Percentiles rank a stretch among this genome's conserved stretches.
Conservation (phyloP, 2,797 vertebrate genomes). For the Odontamblyopus rebecca region DNA sequence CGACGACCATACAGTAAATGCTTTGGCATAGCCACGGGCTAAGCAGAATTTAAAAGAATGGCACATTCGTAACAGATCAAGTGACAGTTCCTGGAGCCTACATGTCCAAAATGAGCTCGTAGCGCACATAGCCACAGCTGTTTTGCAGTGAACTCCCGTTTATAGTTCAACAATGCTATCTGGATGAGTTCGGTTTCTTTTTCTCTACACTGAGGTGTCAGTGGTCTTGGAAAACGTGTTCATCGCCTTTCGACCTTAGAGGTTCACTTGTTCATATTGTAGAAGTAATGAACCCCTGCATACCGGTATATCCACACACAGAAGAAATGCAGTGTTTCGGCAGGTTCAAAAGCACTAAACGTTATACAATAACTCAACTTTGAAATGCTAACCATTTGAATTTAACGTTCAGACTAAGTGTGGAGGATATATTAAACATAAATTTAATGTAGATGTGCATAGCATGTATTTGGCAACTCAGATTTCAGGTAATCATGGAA, state of each 20-base stretch:
- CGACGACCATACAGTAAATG: neutral
- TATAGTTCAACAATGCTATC: neutral
- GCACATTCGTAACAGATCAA: neutral
- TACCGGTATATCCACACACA: neutral
- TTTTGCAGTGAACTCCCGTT: neutral
- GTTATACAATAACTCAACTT: neutral
- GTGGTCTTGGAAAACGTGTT: neutral
- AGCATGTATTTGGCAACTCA: slow-evolving; percentile 7
- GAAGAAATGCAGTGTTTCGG: neutral
- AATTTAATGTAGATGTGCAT: neutral
- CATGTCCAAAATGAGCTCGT: neutral
- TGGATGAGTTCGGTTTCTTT: neutral
- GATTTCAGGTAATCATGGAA: slow-evolving; percentile 22
- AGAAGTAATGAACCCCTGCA: neutral
- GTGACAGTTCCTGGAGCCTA: neutral
- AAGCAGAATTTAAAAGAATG: neutral
- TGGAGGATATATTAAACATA: neutral
- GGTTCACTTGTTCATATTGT: neutral
- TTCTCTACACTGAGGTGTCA: neutral
- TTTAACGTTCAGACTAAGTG: neutral
- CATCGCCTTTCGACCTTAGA: neutral
- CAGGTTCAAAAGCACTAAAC: neutral
- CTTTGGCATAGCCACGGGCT: neutral
- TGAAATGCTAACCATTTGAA: neutral
- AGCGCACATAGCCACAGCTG: neutral